phyloP scores from a whole-genome alignment of 2,113 vertebrate species.

The Triplophysa tibetana region DNA sequence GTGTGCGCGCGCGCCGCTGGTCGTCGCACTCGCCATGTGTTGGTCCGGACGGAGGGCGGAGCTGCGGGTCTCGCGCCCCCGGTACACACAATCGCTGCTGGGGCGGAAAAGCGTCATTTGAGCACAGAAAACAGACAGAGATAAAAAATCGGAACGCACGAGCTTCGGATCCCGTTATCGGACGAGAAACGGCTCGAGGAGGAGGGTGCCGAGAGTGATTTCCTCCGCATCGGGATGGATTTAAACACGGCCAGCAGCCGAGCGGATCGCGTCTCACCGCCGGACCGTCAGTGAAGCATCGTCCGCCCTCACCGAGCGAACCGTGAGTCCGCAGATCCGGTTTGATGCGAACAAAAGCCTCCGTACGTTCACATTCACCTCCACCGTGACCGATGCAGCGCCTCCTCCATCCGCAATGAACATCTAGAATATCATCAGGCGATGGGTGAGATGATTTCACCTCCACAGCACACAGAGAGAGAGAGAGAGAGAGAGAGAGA shows the following conservation, averaged over 20 bases:
- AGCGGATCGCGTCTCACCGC: not conserved
- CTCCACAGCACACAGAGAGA: not conserved
- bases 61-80: constrained; percentile 39
- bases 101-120: constrained; percentile 33
- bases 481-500: not conserved
- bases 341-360: constrained; percentile 17
- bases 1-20: constrained; percentile 41
- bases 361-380: not conserved
- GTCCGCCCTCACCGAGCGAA: not conserved
- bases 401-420: constrained; percentile 35
- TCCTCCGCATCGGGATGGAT: constrained; percentile 17
- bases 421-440: constrained; percentile 32
- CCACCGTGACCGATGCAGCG: constrained; percentile 3
- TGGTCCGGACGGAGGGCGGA: constrained; percentile 34
- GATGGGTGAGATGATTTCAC: constrained; percentile 27
- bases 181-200: not conserved
- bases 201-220: not conserved
- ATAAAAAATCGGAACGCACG: not conserved
- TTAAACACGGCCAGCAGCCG: not conserved
- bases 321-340: not conserved
- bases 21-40: constrained; percentile 16
- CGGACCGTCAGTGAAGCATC: constrained; percentile 25
- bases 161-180: not conserved
- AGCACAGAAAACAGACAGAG: constrained; percentile 5
- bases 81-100: constrained; percentile 21